Conservation (phyloP, 2,888 invertebrate species). For the Drosophila eohydei region DNA sequence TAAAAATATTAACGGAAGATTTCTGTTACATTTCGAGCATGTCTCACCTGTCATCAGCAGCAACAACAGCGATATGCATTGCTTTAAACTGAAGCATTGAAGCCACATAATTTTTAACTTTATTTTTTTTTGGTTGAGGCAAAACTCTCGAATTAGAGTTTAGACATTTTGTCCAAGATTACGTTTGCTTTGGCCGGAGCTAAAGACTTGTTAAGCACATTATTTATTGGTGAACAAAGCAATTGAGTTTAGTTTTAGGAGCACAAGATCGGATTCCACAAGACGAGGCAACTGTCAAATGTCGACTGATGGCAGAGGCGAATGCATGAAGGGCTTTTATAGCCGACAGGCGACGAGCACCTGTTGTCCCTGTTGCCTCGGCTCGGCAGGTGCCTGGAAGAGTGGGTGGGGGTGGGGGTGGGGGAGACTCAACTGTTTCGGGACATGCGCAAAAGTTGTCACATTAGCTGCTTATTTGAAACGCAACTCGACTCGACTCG, state of each 20-base stretch:
- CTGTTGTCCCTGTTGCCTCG: slow-evolving; percentile 55
- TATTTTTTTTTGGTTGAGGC: not conserved
- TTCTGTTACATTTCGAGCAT: not conserved
- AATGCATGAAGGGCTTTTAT: slow-evolving; percentile 52
- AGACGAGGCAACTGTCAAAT: slow-evolving; percentile 33
- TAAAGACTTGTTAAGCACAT: slow-evolving; percentile 27
- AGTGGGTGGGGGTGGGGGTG: not conserved
- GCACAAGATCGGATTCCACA: slow-evolving; percentile 43
- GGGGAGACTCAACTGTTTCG: slow-evolving; percentile 3
- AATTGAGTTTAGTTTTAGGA: not conserved
- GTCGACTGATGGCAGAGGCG: slow-evolving; percentile 55
- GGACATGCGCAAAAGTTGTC: slow-evolving; percentile 69
- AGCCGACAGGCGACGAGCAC: slow-evolving; percentile 55
- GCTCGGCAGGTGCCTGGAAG: slow-evolving; percentile 5
- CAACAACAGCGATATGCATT: slow-evolving; percentile 9
- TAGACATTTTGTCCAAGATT: not conserved
- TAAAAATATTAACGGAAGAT: not conserved
- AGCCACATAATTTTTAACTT: slow-evolving; percentile 4
- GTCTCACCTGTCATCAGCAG: slow-evolving; percentile 4
- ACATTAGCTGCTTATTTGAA: slow-evolving; percentile 48
- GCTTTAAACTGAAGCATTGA: slow-evolving; percentile 1
- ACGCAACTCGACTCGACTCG: slow-evolving; percentile 42
- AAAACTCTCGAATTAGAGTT: not conserved
- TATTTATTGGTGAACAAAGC: not conserved
- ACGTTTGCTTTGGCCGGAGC: not conserved